These are phyloP conservation scores for Elaphurus davidianus DNA, from an alignment of 2,113 vertebrate species.

Conservation along the genomic window DNA sequence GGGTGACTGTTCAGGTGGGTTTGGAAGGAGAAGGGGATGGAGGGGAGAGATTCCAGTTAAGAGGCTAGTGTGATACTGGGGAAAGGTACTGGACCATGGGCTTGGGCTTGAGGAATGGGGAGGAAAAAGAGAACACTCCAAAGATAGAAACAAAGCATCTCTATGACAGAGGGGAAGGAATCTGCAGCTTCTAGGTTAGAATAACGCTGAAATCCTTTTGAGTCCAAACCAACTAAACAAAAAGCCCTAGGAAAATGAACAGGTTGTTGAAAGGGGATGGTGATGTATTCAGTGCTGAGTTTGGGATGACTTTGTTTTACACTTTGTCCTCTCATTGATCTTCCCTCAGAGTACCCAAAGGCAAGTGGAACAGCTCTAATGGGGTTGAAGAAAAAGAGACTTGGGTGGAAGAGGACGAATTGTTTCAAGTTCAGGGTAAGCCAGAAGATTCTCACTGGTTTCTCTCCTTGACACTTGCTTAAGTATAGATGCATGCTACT, in stretches of 20 bases:
- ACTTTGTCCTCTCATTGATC: not conserved
- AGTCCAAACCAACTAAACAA: not conserved
- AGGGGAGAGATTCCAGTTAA: not conserved
- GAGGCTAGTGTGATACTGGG: not conserved
- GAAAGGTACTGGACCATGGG: not conserved
- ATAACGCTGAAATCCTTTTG: not conserved
- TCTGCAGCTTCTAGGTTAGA: not conserved
- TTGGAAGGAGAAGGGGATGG: not conserved
- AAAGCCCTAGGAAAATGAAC: not conserved
- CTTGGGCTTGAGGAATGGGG: not conserved
- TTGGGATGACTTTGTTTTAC: not conserved
- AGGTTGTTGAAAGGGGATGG: not conserved
- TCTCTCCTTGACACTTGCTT: not conserved
- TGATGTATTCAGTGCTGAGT: not conserved
- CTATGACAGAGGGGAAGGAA: not conserved
- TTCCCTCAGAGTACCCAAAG: conserved; percentile 69
- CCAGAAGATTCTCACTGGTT: not conserved
- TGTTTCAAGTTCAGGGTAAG: conserved; percentile 79
- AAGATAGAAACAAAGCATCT: not conserved
- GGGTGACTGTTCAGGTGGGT: not conserved
- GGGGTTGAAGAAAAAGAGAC: conserved; percentile 78
- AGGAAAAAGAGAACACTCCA: not conserved
- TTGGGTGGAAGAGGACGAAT: conserved; percentile 83
- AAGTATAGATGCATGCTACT: not conserved
- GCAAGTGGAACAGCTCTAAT: conserved; percentile 53